Base-by-base conservation (phyloP, 2,113 vertebrate species). In the Tupaia tana region DNA sequence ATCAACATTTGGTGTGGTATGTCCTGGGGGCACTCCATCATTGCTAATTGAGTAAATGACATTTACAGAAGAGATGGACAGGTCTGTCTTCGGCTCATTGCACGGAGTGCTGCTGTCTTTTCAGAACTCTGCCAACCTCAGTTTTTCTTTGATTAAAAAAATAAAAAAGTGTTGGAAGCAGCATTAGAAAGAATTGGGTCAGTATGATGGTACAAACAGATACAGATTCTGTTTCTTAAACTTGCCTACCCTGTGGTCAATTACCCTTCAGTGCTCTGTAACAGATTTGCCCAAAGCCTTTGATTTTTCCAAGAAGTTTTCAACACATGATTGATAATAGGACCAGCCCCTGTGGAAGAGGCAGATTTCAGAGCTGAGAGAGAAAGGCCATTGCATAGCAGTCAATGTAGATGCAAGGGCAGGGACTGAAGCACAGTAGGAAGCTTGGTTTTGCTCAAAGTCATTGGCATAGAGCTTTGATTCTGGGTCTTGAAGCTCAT, bases 31-130 rank as follows among this genome's bases (percentile, higher is more conserved):
- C 91, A 79, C 20, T 95, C 86, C 61, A 75, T 97, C 96, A 90
- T 94, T 84, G 66, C 71, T 97, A 94, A 97, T 79, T 95, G 92
- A 96, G 58, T 81, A 89, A 97, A 89, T 95, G 86, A 91, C 83
- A 94, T 91, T 87, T 81, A 81, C 75, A 90, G 94, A 92, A 94
- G 91, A 91, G 89, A 94, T 84, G 86, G 89, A 96, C 94, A 97
- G 96, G 77, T 6, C 86, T 82, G 86, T 74, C 86, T 86, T 96
- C 88, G 25, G 52, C 67, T 96, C 83, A 93, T 96, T 97, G 89
- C 67, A 80, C 20, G 86, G 91, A 95, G 29, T 86, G 79, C 91
- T 83, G 61, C 80, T 92, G 80, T 29, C 90, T 59, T 86, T 59
- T 25, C 84, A 84, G 59, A 58, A 70, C 71, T 70, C 54, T 95